phyloP scores from a whole-genome alignment of 1,140 invertebrate species.

The Prorops nasuta region DNA sequence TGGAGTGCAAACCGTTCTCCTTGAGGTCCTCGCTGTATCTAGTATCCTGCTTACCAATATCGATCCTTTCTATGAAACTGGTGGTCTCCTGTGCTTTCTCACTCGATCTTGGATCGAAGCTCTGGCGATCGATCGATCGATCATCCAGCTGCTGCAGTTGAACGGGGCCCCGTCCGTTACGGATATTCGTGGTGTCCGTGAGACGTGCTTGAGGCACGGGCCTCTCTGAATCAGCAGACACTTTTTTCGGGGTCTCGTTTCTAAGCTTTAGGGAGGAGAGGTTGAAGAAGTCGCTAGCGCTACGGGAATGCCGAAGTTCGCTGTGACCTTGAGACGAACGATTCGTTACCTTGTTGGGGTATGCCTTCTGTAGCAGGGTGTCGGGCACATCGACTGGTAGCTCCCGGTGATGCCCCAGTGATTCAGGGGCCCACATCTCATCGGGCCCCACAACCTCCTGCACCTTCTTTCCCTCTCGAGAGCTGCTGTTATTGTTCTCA shows the following conservation, averaged over 20 bases:
- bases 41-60: neutral
- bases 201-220: conserved; percentile 26
- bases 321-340: conserved; percentile 33
- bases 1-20: neutral
- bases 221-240: conserved; percentile 24
- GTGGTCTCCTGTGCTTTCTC: conserved; percentile 4
- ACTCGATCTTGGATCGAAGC: conserved; percentile 55
- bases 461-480: conserved; percentile 44
- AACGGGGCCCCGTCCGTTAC: neutral
- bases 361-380: conserved; percentile 88
- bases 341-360: conserved; percentile 79
- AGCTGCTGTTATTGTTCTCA: conserved; percentile 49
- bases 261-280: conserved; percentile 50
- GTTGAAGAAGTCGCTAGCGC: conserved; percentile 51
- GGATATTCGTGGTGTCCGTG: conserved; percentile 17
- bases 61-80: neutral
- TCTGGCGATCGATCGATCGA: no score
- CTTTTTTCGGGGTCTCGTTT: conserved; percentile 26
- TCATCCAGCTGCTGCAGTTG: no score
- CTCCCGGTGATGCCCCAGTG: conserved; percentile 82
- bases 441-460: conserved; percentile 45
- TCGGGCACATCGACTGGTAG: conserved; percentile 98
- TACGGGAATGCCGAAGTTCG: conserved; percentile 41
- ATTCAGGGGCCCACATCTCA: conserved; percentile 56
- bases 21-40: neutral